Evolutionary conservation across 2,797 vertebrate genomes (phyloP).

Genomic region (Onychomys torridus): DNA sequence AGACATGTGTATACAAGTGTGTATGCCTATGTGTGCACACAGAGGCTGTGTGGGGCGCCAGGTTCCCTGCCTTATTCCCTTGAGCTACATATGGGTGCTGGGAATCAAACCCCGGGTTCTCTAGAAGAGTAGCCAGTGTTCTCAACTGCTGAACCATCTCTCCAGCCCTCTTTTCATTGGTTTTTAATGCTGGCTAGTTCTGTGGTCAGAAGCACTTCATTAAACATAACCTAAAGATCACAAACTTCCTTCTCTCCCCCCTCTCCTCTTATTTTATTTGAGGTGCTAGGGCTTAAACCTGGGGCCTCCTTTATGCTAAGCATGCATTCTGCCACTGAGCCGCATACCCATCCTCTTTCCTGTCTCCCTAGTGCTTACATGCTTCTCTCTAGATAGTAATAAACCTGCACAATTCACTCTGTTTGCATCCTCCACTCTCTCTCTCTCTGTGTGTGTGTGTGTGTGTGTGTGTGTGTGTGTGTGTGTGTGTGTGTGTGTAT

Average conservation of each 20-base stretch:
- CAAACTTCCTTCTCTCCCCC: neutral
- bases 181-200: neutral
- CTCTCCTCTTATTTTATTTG: neutral
- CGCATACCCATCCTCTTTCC: fast-evolving
- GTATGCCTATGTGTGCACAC: neutral
- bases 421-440: neutral
- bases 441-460: neutral
- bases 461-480: neutral
- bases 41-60: neutral
- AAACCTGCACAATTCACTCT: neutral
- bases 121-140: neutral
- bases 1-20: neutral
- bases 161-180: neutral
- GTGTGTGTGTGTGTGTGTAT: neutral
- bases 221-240: neutral
- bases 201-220: neutral
- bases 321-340: neutral
- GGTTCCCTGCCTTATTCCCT: neutral
- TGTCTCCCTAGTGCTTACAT: neutral
- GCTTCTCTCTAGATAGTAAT: neutral
- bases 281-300: neutral
- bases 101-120: neutral
- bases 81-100: neutral
- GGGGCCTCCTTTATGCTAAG: neutral
- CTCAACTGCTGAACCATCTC: neutral